Base-by-base conservation (phyloP, 2,113 vertebrate genomes). In the Panurus biarmicus region DNA sequence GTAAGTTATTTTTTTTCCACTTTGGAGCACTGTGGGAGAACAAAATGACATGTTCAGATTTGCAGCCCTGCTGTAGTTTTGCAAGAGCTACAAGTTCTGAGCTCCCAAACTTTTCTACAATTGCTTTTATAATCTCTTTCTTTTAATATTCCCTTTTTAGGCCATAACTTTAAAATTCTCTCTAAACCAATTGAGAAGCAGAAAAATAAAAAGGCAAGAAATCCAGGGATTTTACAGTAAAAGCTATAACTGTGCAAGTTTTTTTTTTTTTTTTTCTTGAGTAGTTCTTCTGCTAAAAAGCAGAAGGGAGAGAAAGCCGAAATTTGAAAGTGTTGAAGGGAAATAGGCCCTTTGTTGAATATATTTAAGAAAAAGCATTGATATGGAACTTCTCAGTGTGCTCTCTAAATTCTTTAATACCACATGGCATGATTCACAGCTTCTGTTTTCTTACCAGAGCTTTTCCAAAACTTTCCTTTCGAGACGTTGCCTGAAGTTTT, bases 131-230 rank as follows among this genome's bases (percentile, higher is more conserved):
- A 93, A 95, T 93, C 90, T 69, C 47, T 95, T 94, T 79, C 85
- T 95, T 94, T 83, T 89, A 93, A 92, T 95, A 87, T 84, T 95
- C 82, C 66, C 57, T 90, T 94, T 91, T 53, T 36, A 29, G 36
- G 90, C 90, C 77, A 13, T n/a, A 53, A 83, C 78, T 94, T 88
- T 31, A 86, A 91, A 94, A 94, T 90, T 95, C 93, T 86, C 67
- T 94, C 90, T 95, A 97, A 96, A 91, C 95, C 81, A 70, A 91
- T 88, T 90, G 91, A 94, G 79, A 93, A 85, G 93, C 77, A 79
- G 81, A 73, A 89, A 94, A 94, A 95, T 88, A 90, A 94, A 89
- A 95, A 93, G 78, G 94, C 89, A 93, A 85, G 78, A 87, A 94
- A 96, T 81, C 60, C 85, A 77, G 64, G 93, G 93, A 95, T 95